These are phyloP conservation scores for Mythimna loreyi DNA, from an alignment of 2,888 invertebrate species.

Conservation along the genomic window DNA sequence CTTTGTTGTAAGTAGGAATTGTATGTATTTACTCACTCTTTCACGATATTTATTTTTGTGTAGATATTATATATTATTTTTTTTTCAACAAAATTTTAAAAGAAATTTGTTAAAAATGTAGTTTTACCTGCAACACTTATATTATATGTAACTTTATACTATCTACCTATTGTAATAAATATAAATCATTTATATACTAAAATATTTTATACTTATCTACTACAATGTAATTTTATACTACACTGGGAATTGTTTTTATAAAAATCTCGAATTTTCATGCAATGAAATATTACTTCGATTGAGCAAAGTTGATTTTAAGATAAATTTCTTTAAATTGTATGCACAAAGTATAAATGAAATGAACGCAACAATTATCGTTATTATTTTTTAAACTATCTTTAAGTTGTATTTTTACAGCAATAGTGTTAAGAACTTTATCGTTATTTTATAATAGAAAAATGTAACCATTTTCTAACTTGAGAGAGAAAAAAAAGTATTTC, in stretches of 20 bases:
- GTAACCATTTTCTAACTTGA: constrained; percentile 30
- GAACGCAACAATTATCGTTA: constrained; percentile 34
- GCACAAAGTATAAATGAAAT: constrained; percentile 44
- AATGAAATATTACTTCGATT: constrained; percentile 32
- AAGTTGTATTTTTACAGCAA: constrained; percentile 27
- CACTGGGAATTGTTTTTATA: constrained; percentile 38
- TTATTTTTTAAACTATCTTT: constrained; percentile 5
- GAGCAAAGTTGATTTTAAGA: constrained; percentile 1
- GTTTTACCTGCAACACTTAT: constrained; percentile 49
- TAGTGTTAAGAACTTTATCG: constrained; percentile 1
- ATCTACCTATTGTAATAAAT: constrained; percentile 56
- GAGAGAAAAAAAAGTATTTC: constrained; percentile 51
- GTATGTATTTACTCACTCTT: constrained; percentile 23
- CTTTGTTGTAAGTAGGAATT: constrained; percentile 25
- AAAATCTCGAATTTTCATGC: constrained; percentile 31
- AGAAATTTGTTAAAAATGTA: constrained; percentile 36
- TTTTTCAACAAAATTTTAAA: neutral
- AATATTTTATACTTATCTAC: constrained; percentile 60
- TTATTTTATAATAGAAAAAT: constrained; percentile 5
- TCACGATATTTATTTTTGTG: constrained; percentile 10
- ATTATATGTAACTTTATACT: constrained; percentile 52
- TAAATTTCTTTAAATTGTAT: neutral
- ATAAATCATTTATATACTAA: constrained; percentile 56
- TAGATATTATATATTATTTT: constrained; percentile 6
- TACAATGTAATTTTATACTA: constrained; percentile 50